phyloP scores from a whole-genome alignment of 1,140 invertebrate species.

The Trichonephila inaurata region DNA sequence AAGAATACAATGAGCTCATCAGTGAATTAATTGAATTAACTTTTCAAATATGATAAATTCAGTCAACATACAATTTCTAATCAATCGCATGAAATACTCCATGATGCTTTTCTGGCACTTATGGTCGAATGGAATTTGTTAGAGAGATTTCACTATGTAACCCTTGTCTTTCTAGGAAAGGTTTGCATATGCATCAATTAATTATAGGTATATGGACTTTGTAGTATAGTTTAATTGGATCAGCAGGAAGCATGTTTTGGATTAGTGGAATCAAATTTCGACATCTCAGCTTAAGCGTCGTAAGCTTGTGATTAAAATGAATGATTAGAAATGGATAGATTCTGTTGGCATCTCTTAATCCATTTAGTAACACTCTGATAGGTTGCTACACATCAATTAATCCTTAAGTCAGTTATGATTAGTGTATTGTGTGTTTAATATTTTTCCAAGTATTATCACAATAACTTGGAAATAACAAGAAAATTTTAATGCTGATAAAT shows the following conservation, averaged over 20 bases:
- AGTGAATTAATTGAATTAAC: too few species aligned
- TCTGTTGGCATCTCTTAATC: conserved; percentile 42
- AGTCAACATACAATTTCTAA: too few species aligned
- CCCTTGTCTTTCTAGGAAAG: background rate
- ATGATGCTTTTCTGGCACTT: background rate
- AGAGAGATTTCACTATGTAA: background rate
- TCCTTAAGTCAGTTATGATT: conserved; percentile 20
- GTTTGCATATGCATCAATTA: conserved; percentile 3
- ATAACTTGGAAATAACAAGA: too few species aligned
- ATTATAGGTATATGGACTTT: conserved; percentile 14
- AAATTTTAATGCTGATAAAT: too few species aligned
- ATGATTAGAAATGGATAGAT: conserved; percentile 39
- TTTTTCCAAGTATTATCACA: background rate
- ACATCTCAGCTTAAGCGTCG: conserved; percentile 25
- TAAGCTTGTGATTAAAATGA: conserved; percentile 51
- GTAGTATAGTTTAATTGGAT: conserved; percentile 31
- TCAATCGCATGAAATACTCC: background rate
- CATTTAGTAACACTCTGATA: background rate
- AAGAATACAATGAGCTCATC: too few species aligned
- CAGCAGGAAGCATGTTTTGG: conserved; percentile 28
- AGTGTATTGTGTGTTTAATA: background rate
- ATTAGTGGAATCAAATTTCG: conserved; percentile 54
- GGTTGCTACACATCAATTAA: conserved; percentile 41
- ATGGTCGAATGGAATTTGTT: background rate
- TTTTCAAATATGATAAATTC: too few species aligned